Evolutionary conservation across 2,888 invertebrate species (phyloP).

Genomic region (Caenorhabditis sp.): DNA sequence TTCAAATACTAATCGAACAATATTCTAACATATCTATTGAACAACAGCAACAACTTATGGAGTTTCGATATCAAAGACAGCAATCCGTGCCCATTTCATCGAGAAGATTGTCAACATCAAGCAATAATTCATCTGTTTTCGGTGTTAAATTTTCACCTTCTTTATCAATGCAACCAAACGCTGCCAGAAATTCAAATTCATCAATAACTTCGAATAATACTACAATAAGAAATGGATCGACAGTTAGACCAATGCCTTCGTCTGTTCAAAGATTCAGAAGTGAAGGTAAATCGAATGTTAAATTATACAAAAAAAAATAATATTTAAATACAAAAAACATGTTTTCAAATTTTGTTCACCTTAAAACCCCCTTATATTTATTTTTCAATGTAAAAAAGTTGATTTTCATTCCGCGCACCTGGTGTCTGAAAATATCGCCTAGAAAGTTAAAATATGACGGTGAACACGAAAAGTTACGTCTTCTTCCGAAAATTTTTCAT

Average conservation of each 20-base stretch:
- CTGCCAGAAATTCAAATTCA: slow-evolving; percentile 22
- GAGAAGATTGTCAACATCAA: slow-evolving; percentile 23
- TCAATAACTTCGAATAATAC: slow-evolving; percentile 50
- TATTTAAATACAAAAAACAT: too few species aligned
- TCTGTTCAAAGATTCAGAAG: slow-evolving; percentile 63
- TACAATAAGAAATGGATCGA: slow-evolving; percentile 17
- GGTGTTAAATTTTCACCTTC: slow-evolving; percentile 23
- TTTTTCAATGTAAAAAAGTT: too few species aligned
- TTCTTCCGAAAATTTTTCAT: too few species aligned
- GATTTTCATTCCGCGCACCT: too few species aligned
- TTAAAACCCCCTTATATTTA: too few species aligned
- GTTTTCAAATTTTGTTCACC: too few species aligned
- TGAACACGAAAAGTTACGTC: too few species aligned
- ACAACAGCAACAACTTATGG: slow-evolving; percentile 31
- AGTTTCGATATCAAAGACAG: slow-evolving; percentile 33
- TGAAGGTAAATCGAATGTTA: slow-evolving; percentile 46
- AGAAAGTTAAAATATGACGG: too few species aligned
- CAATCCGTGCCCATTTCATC: slow-evolving; percentile 35
- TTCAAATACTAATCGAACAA: slow-evolving; percentile 53
- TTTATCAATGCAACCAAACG: slow-evolving; percentile 22
- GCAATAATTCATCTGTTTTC: slow-evolving; percentile 15
- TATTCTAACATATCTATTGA: slow-evolving; percentile 47
- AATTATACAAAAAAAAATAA: not conserved
- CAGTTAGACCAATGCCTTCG: slow-evolving; percentile 37
- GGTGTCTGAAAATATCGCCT: too few species aligned